A percentile compares a stretch with the other conserved stretches of the same genome.
Conservation (phyloP, 2,888 invertebrate species). For the Troilus luridus region DNA sequence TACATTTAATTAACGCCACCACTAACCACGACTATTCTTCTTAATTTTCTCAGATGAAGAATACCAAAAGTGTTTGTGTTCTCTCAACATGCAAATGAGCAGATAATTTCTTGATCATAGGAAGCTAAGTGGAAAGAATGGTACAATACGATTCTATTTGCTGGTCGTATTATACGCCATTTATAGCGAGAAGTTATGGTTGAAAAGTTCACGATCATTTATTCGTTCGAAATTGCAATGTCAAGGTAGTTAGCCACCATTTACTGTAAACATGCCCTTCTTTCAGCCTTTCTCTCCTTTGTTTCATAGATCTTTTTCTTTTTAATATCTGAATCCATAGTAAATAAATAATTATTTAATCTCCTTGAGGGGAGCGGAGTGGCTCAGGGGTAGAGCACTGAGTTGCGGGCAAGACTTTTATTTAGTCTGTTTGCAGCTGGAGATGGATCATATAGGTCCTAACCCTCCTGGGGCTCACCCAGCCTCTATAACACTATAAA, state of each 20-base stretch:
- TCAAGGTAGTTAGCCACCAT: neutral
- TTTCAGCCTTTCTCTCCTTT: neutral
- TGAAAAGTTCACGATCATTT: constrained; percentile 6
- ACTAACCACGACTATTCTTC: too few relatives aligned
- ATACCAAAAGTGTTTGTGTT: neutral
- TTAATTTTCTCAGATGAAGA: too few relatives aligned
- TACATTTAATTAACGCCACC: too few relatives aligned
- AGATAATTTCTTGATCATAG: neutral
- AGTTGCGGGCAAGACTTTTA: too few relatives aligned
- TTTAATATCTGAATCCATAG: neutral
- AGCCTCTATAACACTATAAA: too few relatives aligned
- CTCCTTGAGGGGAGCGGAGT: too few relatives aligned
- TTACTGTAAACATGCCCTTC: neutral
- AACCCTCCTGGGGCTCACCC: too few relatives aligned
- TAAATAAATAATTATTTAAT: too few relatives aligned
- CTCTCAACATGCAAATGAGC: neutral
- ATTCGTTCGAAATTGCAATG: neutral
- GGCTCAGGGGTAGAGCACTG: too few relatives aligned
- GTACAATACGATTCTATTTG: neutral
- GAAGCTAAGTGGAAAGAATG: neutral
- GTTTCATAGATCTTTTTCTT: neutral
- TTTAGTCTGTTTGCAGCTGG: too few relatives aligned
- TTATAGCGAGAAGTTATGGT: constrained; percentile 22
- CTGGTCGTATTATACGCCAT: neutral
- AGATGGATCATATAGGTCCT: too few relatives aligned